These are phyloP conservation scores for Diceros bicornis DNA, from an alignment of 2,797 vertebrate genomes.

Conservation along the genomic window DNA sequence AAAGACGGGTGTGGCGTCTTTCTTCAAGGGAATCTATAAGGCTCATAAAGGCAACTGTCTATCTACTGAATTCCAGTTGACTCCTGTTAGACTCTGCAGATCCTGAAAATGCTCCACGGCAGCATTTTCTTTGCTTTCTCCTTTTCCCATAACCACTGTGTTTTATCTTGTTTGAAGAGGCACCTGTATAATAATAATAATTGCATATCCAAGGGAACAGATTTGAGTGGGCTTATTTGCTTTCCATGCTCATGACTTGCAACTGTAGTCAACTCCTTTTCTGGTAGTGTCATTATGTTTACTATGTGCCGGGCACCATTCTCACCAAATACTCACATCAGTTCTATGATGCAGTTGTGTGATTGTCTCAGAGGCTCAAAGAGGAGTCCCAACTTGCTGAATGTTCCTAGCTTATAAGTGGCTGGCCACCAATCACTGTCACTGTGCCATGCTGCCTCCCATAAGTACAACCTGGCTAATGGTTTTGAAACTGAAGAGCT, in stretches of 20 bases:
- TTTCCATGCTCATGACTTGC: background rate
- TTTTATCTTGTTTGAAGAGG: background rate
- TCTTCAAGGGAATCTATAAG: conserved; percentile 7
- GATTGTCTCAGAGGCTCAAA: background rate
- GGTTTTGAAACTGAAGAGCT: background rate
- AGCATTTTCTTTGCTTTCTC: background rate
- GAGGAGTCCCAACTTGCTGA: background rate
- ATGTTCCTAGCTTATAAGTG: background rate
- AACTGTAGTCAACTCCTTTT: background rate
- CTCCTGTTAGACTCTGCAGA: background rate
- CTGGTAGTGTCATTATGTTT: background rate
- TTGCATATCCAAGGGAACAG: background rate
- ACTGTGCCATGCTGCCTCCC: background rate
- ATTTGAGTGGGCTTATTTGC: background rate
- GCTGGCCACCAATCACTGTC: background rate
- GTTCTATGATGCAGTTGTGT: background rate
- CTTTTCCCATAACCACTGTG: background rate
- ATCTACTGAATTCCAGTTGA: background rate
- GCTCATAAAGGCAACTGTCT: background rate
- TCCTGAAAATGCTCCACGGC: background rate
- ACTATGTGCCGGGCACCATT: background rate
- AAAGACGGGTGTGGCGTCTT: conserved; percentile 18
- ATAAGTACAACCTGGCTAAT: background rate
- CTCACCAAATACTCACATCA: background rate
- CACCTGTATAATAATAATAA: background rate